These are phyloP conservation scores for Cetonia aurata DNA, from an alignment of 2,888 invertebrate species.

Conservation along the genomic window DNA sequence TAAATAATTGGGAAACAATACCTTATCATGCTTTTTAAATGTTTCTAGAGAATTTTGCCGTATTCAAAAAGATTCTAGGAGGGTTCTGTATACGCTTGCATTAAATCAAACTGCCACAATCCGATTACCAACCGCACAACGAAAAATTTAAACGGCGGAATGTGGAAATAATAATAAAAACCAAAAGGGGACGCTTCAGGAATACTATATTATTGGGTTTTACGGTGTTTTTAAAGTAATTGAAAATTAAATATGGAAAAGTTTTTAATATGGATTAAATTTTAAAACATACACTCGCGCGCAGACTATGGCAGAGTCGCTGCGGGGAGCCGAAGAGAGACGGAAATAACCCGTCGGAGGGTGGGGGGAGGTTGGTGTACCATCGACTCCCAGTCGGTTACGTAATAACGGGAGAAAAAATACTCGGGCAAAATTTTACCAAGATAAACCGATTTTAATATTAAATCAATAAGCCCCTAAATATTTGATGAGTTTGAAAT, in stretches of 20 bases:
- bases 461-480: conserved; percentile 60
- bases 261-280: conserved; percentile 47
- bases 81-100: too few relatives aligned
- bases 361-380: not conserved
- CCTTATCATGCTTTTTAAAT: too few relatives aligned
- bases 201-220: conserved; percentile 14
- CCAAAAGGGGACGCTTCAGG: too few relatives aligned
- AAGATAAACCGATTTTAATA: conserved; percentile 58
- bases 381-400: conserved; percentile 3
- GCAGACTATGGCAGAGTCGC: not conserved
- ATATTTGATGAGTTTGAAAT: conserved; percentile 63
- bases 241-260: conserved; percentile 49
- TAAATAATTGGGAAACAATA: too few relatives aligned
- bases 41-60: too few relatives aligned
- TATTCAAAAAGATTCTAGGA: too few relatives aligned
- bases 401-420: conserved; percentile 26
- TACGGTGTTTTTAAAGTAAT: conserved; percentile 45
- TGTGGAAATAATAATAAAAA: too few relatives aligned
- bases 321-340: conserved; percentile 7
- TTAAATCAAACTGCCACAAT: too few relatives aligned
- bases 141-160: too few relatives aligned
- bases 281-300: conserved; percentile 38
- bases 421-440: conserved; percentile 39
- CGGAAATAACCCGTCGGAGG: conserved; percentile 6
- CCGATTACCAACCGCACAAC: too few relatives aligned